Base-by-base conservation (phyloP, 2,113 vertebrate species). In the Coracopsis vasa region DNA sequence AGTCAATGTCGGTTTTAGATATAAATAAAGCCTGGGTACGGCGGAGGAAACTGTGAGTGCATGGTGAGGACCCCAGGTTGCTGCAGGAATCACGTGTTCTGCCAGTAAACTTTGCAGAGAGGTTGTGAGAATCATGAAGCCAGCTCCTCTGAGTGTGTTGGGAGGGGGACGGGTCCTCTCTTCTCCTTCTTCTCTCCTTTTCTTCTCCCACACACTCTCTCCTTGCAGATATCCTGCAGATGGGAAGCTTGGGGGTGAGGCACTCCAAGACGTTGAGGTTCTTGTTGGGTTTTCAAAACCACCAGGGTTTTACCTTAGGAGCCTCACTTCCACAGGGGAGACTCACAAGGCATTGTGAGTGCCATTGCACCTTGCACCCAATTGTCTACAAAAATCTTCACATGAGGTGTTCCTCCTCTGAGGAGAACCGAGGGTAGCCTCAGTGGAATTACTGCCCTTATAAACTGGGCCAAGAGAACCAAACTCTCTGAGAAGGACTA, bases 1-100 rank as follows among this genome's bases (percentile, higher is more conserved):
- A 50, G 94, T 96, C 94, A 87, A 44, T 73, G 93, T 90, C 90
- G 44, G 90, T 95, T 96, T 96, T 94, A 97, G 96, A 94, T 79
- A 56, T 20, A 97, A 97, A 97, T 95, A 93, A 95, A 95, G 96
- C 72, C 73, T n/a, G 47, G 24, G 51, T 31, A 33, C n/a, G 39
- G 44, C 73, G 48, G 39, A 48, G 73, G 39, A 67, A 61, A 27
- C 6, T 16, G 20, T 9, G 53, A 60, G 17, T 11, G 71, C 20
- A 4, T 0, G 19, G 35, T 19, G 44, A 87, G 37, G 56, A 23
- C 5, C 33, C 13, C 5, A 16, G 21, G 28, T 13, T 67, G 41
- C 89, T 56, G 21, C 13, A 28, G 58, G 39, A 54, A 25, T 35
- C 47, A 4, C 7, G 11, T 44, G 73, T 48, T 85, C 21, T 56